These are phyloP conservation scores for Peromyscus maniculatus DNA, from an alignment of 2,113 vertebrate species.

Conservation along the genomic window DNA sequence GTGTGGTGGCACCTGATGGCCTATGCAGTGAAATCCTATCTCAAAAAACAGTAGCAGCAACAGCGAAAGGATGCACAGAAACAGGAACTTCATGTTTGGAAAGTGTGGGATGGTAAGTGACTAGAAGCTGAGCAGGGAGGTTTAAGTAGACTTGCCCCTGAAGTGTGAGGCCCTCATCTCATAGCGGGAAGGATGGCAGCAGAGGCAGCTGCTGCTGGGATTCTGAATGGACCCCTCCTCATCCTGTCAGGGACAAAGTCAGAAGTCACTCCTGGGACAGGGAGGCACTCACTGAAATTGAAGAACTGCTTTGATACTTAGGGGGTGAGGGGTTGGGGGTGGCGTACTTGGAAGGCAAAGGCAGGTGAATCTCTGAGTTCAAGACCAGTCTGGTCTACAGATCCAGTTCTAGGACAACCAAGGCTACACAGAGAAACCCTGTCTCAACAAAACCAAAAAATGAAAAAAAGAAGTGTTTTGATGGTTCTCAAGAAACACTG, in stretches of 20 bases:
- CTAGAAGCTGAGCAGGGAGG: background rate
- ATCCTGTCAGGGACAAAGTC: background rate
- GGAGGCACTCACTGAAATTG: background rate
- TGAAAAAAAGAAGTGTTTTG: background rate
- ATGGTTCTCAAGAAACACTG: background rate
- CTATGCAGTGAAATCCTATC: background rate
- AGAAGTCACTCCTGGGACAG: background rate
- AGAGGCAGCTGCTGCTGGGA: background rate
- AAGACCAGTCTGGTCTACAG: background rate
- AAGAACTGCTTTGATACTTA: background rate
- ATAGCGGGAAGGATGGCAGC: background rate
- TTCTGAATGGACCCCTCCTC: background rate
- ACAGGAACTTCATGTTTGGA: background rate
- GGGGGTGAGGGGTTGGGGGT: too few species aligned
- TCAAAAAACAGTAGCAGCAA: background rate
- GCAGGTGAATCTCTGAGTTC: too few species aligned
- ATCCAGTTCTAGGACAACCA: background rate
- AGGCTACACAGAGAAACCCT: background rate
- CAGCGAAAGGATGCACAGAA: background rate
- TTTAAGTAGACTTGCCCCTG: background rate
- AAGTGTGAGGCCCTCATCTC: too few species aligned
- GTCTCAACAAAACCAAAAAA: background rate
- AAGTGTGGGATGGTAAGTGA: background rate
- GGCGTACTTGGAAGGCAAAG: too few species aligned
- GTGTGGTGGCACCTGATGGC: background rate